Conservation (phyloP, 2,113 vertebrate species). For the Labrus mixtus region DNA sequence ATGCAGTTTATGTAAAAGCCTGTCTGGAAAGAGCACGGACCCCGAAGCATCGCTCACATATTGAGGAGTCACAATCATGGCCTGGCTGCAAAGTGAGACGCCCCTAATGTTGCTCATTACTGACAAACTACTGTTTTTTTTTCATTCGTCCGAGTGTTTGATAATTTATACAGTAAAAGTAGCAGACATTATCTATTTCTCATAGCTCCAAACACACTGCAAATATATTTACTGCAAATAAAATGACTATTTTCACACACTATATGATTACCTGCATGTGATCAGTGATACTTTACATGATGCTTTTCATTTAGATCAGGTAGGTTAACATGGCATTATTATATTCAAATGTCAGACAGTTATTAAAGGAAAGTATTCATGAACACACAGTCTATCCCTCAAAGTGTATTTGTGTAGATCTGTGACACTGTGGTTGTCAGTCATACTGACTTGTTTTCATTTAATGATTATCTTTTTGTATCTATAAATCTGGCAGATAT, state of each 20-base stretch:
- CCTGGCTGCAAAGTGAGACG: slow-evolving; percentile 63
- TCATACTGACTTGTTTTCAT: neutral
- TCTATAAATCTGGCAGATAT: no score
- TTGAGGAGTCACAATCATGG: slow-evolving; percentile 71
- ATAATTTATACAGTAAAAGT: neutral
- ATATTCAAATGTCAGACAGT: no score
- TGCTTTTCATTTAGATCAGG: neutral
- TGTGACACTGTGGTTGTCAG: neutral
- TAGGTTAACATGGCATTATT: no score
- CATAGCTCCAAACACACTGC: no score
- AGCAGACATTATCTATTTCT: neutral
- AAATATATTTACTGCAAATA: neutral
- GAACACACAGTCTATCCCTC: no score
- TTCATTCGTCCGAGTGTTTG: neutral
- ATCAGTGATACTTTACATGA: no score
- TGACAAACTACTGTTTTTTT: slow-evolving; percentile 29
- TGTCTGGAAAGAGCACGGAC: slow-evolving; percentile 78
- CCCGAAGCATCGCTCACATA: slow-evolving; percentile 75
- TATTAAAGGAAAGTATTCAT: no score
- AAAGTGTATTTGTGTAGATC: no score
- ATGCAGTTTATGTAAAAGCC: slow-evolving; percentile 78
- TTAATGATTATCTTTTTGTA: no score
- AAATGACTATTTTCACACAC: neutral
- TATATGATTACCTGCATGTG: neutral
- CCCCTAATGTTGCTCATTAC: slow-evolving; percentile 59